Conservation (phyloP, 2,113 vertebrate species). For the Onychorhynchus coronatus region DNA sequence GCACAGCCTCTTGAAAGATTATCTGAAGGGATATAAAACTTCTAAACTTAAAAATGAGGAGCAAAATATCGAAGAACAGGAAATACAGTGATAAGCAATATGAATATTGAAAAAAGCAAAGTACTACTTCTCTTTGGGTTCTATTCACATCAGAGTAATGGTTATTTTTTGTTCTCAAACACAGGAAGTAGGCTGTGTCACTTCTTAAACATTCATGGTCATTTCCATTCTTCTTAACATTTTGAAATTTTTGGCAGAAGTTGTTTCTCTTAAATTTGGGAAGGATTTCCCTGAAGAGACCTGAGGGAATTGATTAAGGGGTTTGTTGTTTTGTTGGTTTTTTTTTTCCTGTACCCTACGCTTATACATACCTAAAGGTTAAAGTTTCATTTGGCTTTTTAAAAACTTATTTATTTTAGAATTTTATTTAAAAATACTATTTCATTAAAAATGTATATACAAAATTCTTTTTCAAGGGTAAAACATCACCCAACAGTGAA, state of each 20-base stretch:
- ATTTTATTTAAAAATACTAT: background rate
- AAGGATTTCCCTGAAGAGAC: background rate
- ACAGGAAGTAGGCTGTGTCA: background rate
- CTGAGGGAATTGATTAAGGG: background rate
- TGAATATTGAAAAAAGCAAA: background rate
- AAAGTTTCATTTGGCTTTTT: background rate
- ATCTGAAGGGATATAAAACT: background rate
- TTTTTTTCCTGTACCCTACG: background rate
- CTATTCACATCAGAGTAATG: background rate
- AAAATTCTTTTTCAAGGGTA: background rate
- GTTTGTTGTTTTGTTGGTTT: background rate
- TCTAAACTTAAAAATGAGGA: background rate
- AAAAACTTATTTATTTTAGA: accelerated
- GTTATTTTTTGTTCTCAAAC: background rate
- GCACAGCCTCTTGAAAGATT: background rate
- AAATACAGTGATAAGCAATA: background rate
- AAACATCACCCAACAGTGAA: background rate
- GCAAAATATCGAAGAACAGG: background rate
- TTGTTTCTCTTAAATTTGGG: background rate
- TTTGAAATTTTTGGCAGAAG: background rate
- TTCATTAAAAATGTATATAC: background rate
- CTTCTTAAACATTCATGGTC: background rate
- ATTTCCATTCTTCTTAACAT: background rate
- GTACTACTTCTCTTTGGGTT: background rate
- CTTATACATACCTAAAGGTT: background rate